These are phyloP conservation scores for Calliphora vicina DNA, from an alignment of 1,140 invertebrate genomes.

Conservation along the genomic window DNA sequence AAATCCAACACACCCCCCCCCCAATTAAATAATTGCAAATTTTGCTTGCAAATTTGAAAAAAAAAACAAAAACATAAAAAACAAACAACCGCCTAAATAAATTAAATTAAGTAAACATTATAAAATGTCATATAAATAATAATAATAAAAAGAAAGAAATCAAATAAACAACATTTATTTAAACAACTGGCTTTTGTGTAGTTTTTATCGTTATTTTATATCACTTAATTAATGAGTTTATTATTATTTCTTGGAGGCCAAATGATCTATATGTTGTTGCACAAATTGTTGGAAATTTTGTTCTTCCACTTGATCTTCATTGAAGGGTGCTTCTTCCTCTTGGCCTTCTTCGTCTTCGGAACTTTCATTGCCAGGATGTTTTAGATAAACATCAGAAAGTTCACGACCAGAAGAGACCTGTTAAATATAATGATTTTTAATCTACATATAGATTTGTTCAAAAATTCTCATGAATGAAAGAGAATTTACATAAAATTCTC, in stretches of 20 bases:
- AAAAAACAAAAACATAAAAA: background rate
- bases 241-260: background rate
- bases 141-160: slow-evolving; percentile 16
- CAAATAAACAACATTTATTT: slow-evolving; percentile 32
- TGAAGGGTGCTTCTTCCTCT: slow-evolving; percentile 56
- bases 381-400: slow-evolving; percentile 73
- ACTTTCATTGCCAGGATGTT: slow-evolving; percentile 74
- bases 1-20: slow-evolving; percentile 2
- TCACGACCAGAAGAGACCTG: slow-evolving; percentile 68
- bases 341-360: slow-evolving; percentile 77
- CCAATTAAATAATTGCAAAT: slow-evolving; percentile 29
- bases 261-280: slow-evolving; percentile 35
- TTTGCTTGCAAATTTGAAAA: slow-evolving; percentile 28
- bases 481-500: too few species aligned
- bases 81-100: slow-evolving; percentile 19
- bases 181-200: background rate
- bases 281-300: slow-evolving; percentile 44
- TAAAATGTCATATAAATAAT: background rate
- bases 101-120: background rate
- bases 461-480: too few species aligned
- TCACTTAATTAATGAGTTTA: background rate
- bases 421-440: too few species aligned
- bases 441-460: too few species aligned
- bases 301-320: slow-evolving; percentile 44
- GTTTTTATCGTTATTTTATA: background rate